These are phyloP conservation scores for Microtus oregoni DNA, from an alignment of 2,113 vertebrate genomes.

Conservation along the genomic window DNA sequence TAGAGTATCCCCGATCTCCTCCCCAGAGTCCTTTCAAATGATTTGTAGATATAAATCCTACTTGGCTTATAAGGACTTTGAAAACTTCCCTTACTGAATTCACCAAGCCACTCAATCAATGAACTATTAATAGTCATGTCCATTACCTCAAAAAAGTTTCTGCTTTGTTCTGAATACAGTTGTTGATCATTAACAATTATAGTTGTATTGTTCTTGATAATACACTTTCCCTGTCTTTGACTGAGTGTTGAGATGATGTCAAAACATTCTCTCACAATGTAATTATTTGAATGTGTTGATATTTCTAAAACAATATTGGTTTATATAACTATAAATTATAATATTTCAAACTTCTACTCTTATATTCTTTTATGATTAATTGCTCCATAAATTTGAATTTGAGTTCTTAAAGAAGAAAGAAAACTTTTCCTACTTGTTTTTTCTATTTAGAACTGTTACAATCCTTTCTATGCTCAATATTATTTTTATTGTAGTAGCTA, in stretches of 20 bases:
- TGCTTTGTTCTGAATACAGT: background rate
- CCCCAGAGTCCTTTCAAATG: background rate
- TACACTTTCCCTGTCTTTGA: background rate
- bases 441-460: background rate
- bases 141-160: background rate
- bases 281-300: background rate
- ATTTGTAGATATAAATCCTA: background rate
- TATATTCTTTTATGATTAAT: background rate
- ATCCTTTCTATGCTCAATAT: background rate
- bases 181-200: background rate
- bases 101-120: background rate
- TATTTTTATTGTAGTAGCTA: background rate
- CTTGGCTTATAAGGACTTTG: background rate
- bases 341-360: background rate
- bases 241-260: background rate
- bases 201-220: background rate
- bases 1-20: background rate
- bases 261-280: background rate
- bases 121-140: background rate
- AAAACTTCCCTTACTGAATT: background rate
- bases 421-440: background rate
- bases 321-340: background rate
- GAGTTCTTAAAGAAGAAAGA: conserved; percentile 7
- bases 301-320: background rate
- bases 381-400: background rate